These are phyloP conservation scores for Busseola fusca DNA, from an alignment of 2,888 invertebrate genomes.

Conservation along the genomic window DNA sequence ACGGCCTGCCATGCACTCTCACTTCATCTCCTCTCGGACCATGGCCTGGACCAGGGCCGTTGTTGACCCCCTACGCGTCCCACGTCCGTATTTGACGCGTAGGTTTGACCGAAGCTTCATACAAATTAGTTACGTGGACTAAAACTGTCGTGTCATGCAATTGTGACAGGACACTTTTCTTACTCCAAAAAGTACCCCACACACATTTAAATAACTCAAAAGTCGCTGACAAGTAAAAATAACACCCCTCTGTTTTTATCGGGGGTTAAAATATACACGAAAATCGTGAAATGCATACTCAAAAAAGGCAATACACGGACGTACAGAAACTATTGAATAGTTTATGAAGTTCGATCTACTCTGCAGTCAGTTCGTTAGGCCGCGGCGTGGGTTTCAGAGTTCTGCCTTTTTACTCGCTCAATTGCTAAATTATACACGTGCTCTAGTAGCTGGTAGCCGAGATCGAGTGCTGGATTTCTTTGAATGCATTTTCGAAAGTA, in stretches of 20 bases:
- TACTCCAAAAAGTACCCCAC: background rate
- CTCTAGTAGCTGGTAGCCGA: constrained; percentile 5
- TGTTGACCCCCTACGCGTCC: too few relatives aligned
- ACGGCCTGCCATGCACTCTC: too few relatives aligned
- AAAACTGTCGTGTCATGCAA: background rate
- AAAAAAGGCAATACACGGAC: constrained; percentile 27
- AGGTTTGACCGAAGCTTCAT: too few relatives aligned
- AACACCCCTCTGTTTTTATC: too few relatives aligned
- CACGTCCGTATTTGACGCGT: too few relatives aligned
- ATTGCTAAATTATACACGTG: constrained; percentile 54
- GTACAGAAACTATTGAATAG: constrained; percentile 63
- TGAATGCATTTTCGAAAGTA: constrained; percentile 22
- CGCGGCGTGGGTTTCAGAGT: constrained; percentile 41
- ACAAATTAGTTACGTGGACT: background rate
- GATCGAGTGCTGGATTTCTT: constrained; percentile 32
- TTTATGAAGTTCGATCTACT: constrained; percentile 54
- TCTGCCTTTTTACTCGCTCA: constrained; percentile 53
- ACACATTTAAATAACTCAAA: background rate
- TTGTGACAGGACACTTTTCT: background rate
- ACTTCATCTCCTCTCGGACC: too few relatives aligned
- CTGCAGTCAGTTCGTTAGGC: constrained; percentile 64
- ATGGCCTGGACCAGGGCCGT: too few relatives aligned
- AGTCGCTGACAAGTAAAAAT: background rate
- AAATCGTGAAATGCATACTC: constrained; percentile 5
- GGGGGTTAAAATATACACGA: background rate